Evolutionary conservation across 2,797 vertebrate genomes (phyloP), one percentile per base, ranked within the genome.

Genomic region (Chiloscyllium punctatum): DNA sequence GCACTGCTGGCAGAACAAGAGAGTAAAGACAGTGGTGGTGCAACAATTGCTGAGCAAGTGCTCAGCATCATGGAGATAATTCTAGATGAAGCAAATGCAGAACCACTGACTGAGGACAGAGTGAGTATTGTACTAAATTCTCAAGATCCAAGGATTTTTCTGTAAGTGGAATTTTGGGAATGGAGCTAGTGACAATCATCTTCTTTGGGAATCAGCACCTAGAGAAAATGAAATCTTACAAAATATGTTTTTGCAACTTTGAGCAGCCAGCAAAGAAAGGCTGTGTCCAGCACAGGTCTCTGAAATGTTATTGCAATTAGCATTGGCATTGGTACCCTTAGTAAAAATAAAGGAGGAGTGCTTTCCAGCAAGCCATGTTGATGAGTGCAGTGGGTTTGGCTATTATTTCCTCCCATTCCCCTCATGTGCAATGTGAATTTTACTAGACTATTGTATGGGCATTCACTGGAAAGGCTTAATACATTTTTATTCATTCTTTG

Each of bases 51-150:
- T 0, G 99, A 99, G 96, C 99, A 99, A 97, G 99, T 99, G 96
- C 98, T 99, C 33, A 99, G 99, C 97, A 99, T 99, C 96, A 99
- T 99, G 99, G 99, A 99, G 97, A 99, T 99, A 96, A 99, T 99
- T 96, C 97, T 99, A 97, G 99, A 99, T 66, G 99, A 99, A 96
- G 99, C 99, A 96, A 99, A 99, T 0, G 99, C 99, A 0, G 99
- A 99, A 94, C 99, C 98, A 0, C 97, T 99, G 96, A 99, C 98
- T 6, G 99, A 99, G 96, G 99, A 99, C 97, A 99, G 99, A 98
- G 99, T 99, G 96, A 97, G 97, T 51, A 79, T 18, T 0, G 27
- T 21, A 4, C 1, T 16, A 72, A 48, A 37, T 68, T 13, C 90
- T 92, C 15, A 42, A 42, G n/a, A 23, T 9, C 90, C 16, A 37